Base-by-base conservation (phyloP, 23 tunicate genomes). In the Oikopleura vanhoeffeni region DNA sequence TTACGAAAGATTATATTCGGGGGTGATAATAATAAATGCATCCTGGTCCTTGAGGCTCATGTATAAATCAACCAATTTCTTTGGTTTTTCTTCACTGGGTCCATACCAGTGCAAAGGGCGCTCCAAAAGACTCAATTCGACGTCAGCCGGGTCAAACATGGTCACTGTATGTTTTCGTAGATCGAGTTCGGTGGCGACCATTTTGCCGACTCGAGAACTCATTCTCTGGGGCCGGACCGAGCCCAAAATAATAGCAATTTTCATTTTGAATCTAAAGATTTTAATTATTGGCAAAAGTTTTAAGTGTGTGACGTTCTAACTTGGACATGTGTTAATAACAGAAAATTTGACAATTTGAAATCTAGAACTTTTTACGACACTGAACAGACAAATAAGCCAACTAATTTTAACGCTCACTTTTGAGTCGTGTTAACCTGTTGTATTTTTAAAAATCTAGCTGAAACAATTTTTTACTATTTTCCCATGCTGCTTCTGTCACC, bases 401-500 rank as follows among this genome's bases (percentile, higher is more conserved):
- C n/a, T n/a, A n/a, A n/a, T n/a, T n/a, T n/a, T n/a, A n/a, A n/a
- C n/a, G n/a, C n/a, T n/a, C n/a, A n/a, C n/a, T n/a, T n/a, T n/a
- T n/a, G n/a, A n/a, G n/a, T n/a, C n/a, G n/a, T n/a, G n/a, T n/a
- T n/a, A n/a, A n/a, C n/a, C n/a, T n/a, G n/a, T n/a, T 8, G 60
- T 8, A 49, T 49, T 18, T 8, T 18, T 49, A 8, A 8, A 49
- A 49, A 2, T 71, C 79, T 2, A 71, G 79, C 38, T 71, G 27
- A 32, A 71, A 71, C 2, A 71, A 30, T 24, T 4, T 18, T 30
- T 2, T 18, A 13, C 34, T 13, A 30, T 71, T 71, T 71, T 18
- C 79, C 79, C 79, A 71, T 32, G 79, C 79, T 2, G 79, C 79
- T 18, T 71, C 79, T 18, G 38, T 38, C 34, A 71, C 79, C 4